Evolutionary conservation across 2,113 vertebrate genomes (phyloP).

Genomic region (Mobula birostris): DNA sequence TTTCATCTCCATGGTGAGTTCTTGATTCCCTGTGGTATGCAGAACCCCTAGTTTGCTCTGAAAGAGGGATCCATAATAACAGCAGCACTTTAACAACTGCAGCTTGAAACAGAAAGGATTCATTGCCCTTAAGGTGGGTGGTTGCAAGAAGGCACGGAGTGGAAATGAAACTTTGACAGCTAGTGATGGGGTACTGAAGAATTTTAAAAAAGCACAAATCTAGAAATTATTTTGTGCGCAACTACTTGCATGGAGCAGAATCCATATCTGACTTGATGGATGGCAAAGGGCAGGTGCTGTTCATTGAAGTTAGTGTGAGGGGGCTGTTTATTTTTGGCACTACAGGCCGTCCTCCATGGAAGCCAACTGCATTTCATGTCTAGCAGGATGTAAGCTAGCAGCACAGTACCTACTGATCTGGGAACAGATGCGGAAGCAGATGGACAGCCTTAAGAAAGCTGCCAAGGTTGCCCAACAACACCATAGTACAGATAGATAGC

Average conservation of each 20-base stretch:
- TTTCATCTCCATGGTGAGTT: not conserved
- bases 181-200: not conserved
- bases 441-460: constrained; percentile 32
- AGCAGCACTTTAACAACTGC: not conserved
- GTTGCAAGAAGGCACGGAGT: not conserved
- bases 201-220: not conserved
- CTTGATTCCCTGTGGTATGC: not conserved
- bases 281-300: constrained; percentile 16
- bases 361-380: constrained; percentile 5
- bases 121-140: not conserved
- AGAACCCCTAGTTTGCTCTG: not conserved
- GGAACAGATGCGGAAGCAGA: constrained; percentile 33
- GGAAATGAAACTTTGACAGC: not conserved
- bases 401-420: constrained; percentile 27
- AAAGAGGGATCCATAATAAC: not conserved
- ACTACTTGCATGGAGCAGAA: not conserved
- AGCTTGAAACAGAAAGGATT: not conserved
- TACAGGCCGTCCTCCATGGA: not conserved
- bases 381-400: constrained; percentile 2
- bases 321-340: not conserved
- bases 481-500: constrained; percentile 26
- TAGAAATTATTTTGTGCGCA: not conserved
- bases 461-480: constrained; percentile 28
- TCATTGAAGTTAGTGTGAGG: not conserved
- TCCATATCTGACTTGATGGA: not conserved